A percentile compares a stretch with the other conserved stretches of the same genome.
Conservation (phyloP, 2,888 invertebrate genomes). For the Ichneumon xanthorius region DNA sequence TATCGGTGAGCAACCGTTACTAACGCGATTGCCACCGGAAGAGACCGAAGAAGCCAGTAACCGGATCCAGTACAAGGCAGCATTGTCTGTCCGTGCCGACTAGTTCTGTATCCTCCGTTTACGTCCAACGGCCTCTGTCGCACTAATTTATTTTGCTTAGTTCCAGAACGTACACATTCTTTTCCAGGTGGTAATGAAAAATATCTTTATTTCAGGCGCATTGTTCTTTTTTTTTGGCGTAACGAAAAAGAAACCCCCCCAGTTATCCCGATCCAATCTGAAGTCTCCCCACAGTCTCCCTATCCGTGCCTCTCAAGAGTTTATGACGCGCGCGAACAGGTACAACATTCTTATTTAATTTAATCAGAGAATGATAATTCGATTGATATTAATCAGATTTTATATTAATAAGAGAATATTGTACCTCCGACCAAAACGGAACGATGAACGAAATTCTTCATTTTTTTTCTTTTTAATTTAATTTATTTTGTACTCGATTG, state of each 20-base stretch:
- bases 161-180: slow-evolving; percentile 79
- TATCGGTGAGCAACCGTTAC: slow-evolving; percentile 56
- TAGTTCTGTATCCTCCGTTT: slow-evolving; percentile 69
- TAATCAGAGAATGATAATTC: slow-evolving; percentile 36
- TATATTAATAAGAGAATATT: slow-evolving; percentile 52
- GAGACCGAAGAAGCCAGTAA: slow-evolving; percentile 63
- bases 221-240: slow-evolving; percentile 75
- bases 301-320: slow-evolving; percentile 66
- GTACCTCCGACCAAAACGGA: slow-evolving; percentile 40
- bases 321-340: slow-evolving; percentile 70
- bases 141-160: slow-evolving; percentile 81
- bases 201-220: slow-evolving; percentile 82
- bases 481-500: neutral
- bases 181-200: slow-evolving; percentile 79
- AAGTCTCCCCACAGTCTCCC: slow-evolving; percentile 5
- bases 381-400: slow-evolving; percentile 26
- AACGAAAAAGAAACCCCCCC: slow-evolving; percentile 70
- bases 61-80: slow-evolving; percentile 58
- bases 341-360: slow-evolving; percentile 65
- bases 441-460: slow-evolving; percentile 51
- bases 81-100: slow-evolving; percentile 56
- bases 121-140: slow-evolving; percentile 71
- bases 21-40: slow-evolving; percentile 43
- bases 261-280: slow-evolving; percentile 47
- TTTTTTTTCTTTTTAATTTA: neutral